Base-by-base conservation (phyloP, 2,888 invertebrate genomes). In the Drosophila mulleri region DNA sequence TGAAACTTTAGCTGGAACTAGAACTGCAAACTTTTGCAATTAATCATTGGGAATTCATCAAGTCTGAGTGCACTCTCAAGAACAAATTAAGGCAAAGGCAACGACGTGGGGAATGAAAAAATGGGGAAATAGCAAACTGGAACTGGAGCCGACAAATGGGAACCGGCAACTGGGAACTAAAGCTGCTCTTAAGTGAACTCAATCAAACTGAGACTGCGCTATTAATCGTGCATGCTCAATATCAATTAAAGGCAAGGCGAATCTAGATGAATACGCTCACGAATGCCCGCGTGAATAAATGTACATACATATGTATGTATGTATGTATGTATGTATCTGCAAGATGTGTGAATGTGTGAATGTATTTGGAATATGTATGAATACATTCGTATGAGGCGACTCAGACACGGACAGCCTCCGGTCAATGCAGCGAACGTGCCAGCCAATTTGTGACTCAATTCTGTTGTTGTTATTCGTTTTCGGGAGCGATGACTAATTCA, bases 161-260 rank as follows among this genome's bases (percentile, higher is more conserved):
- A 64, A 57, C 39, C 44, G 41, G 54, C 23, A 60, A 29, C 23
- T 53, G 16, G 45, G 54, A 67, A 60, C 59, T 39, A 45, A 45
- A 42, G 42, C 42, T 6, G 29, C 44, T 62, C 35, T 58, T 66
- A 59, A 69, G 63, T 72, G 76, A 52, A 42, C 60, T 73, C 77
- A 77, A 77, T 77, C 77, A 82, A 72, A 72, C 61, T 56, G 57
- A 57, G 65, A 59, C 65, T 50, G 50, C 53, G 73, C 72, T 72
- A 83, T 81, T 86, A 75, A 79, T 73, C 65, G 66, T 73, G 54
- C 75, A 77, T 75, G 68, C 79, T 75, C 77, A 77, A 84, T 81
- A 81, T 67, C 82, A 81, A 86, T 86, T 81, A 80, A 79, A 79
- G 77, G 20, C 68, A 70, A 66, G 67, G 80, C 67, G 68, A 72